phyloP scores from a whole-genome alignment of 2,797 vertebrate species.

The Mus caroli region DNA sequence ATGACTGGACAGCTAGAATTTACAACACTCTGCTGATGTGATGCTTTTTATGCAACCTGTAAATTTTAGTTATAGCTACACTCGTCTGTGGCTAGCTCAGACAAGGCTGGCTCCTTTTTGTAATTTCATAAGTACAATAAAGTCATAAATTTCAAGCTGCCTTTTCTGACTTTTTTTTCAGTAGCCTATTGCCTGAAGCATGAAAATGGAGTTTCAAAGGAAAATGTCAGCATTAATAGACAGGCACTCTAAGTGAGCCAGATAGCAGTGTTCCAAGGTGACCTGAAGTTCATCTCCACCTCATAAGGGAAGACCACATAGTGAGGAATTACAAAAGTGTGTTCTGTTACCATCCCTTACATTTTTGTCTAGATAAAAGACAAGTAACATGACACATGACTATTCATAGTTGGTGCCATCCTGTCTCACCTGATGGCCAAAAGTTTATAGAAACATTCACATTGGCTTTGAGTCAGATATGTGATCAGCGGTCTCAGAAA shows the following conservation, averaged over 20 bases:
- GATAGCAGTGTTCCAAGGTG: constrained; percentile 65
- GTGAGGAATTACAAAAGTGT: constrained; percentile 15
- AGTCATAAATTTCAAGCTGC: constrained; percentile 82
- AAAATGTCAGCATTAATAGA: constrained; percentile 74
- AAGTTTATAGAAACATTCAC: not conserved
- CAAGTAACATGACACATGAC: not conserved
- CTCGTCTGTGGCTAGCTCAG: constrained; percentile 75
- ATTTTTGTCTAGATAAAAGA: not conserved
- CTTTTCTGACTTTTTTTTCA: not conserved
- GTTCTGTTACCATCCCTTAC: not conserved
- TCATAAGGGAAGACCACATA: not conserved
- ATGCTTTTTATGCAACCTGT: constrained; percentile 79
- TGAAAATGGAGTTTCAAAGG: constrained; percentile 73
- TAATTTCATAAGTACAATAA: constrained; percentile 81
- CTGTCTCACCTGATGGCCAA: not conserved
- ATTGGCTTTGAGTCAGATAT: not conserved
- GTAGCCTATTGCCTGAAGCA: constrained; percentile 62
- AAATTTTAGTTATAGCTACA: constrained; percentile 84
- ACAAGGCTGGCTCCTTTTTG: constrained; percentile 76
- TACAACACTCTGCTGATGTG: not conserved
- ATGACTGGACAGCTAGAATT: constrained; percentile 79
- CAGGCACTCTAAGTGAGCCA: constrained; percentile 46
- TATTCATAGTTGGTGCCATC: not conserved
- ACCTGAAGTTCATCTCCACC: constrained; percentile 24
- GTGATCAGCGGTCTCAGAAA: not conserved